Evolutionary conservation across 2,797 vertebrate species (phyloP), one percentile per base, ranked within the genome.

Genomic region (Fistularia commersonii): DNA sequence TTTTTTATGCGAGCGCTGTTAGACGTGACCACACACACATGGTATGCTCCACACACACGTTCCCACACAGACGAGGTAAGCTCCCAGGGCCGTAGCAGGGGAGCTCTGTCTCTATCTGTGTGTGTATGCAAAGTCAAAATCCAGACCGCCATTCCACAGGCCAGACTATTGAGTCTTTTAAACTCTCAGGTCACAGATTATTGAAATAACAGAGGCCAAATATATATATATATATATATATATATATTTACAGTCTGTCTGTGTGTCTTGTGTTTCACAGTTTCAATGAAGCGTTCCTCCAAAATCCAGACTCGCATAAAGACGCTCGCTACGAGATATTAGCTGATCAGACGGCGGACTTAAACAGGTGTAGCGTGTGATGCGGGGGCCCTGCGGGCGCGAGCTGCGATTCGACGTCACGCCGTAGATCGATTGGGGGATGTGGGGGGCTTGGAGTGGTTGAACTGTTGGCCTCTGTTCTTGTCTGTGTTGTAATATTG

Each of bases 11-110:
- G 34, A 63, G 56, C 64, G 45, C 48, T 85, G 68, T 60, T 63
- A 84, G 84, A 87, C 80, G 65, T 87, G 84, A 89, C 82, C 80
- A 82, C 88, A 88, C 84, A 81, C 71, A 82, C 81, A 81, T 82
- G 88, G 87, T 87, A 88, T 87, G 82, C 74, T 79, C 37, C 61
- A 51, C 57, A 69, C 69, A 75, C 69, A 78, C 54, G 65, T 64
- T 64, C 67, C 56, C 74, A 72, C 67, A 42, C 69, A 74, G 69
- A 74, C 74, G 51, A 48, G 67, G 50, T 69, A 57, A 64, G 70
- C 82, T 77, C 77, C 68, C 50, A 85, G 77, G 81, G 80, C 66
- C 72, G 48, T 79, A 81, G 76, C 80, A 74, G 82, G 77, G 75
- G 79, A 84, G 66, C 52, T 50, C 9, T 63, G 71, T 73, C 34